These are phyloP conservation scores for Chelmon rostratus DNA, from an alignment of 2,797 vertebrate genomes.

Conservation along the genomic window DNA sequence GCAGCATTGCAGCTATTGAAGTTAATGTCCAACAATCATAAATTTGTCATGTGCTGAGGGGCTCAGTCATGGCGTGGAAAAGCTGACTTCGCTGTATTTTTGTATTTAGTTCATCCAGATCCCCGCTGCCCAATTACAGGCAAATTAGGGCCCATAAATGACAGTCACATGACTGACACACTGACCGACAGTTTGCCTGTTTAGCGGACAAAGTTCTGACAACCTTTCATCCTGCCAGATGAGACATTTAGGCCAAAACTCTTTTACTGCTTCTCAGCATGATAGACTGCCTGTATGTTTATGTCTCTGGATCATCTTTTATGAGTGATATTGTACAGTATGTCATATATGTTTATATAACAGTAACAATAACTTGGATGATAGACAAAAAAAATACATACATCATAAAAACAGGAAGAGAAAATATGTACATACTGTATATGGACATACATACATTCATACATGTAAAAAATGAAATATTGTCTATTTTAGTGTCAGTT, in stretches of 20 bases:
- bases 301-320: not conserved
- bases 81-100: not conserved
- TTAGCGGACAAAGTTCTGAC: not conserved
- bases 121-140: not conserved
- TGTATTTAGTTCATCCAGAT: not conserved
- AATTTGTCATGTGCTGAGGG: not conserved
- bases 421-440: not conserved
- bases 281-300: not conserved
- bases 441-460: not conserved
- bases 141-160: not conserved
- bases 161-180: not conserved
- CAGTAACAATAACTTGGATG: not conserved
- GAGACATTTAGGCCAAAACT: not conserved
- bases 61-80: not conserved
- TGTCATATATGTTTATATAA: not conserved
- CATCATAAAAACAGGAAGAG: not conserved
- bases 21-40: not conserved
- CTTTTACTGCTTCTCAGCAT: not conserved
- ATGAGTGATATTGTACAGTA: not conserved
- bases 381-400: not conserved
- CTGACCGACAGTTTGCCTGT: not conserved
- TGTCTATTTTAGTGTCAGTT: not conserved
- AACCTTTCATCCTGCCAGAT: not conserved
- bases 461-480: not conserved
- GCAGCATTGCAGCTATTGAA: not conserved